Conservation (phyloP, 2,888 invertebrate genomes). For the Volucella inflata region DNA sequence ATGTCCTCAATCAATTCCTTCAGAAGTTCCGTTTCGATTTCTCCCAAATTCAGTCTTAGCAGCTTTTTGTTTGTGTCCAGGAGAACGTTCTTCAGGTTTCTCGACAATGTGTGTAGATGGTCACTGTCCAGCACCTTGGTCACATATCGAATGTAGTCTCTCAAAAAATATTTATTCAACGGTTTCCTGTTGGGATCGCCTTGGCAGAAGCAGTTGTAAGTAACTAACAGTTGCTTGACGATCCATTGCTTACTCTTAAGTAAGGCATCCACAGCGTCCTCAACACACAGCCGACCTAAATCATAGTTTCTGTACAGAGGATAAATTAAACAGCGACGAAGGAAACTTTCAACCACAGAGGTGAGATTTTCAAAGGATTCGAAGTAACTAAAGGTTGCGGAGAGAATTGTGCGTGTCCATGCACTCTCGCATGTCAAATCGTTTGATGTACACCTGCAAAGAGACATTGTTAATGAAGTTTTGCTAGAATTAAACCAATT, state of each 20-base stretch:
- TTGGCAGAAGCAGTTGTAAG: constrained; percentile 78
- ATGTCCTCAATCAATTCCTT: constrained; percentile 81
- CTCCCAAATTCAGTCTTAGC: constrained; percentile 79
- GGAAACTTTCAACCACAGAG: constrained; percentile 80
- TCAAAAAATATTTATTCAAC: constrained; percentile 80
- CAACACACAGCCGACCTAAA: constrained; percentile 79
- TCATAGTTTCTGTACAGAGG: constrained; percentile 82
- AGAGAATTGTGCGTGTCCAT: constrained; percentile 82
- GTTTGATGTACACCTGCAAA: constrained; percentile 79
- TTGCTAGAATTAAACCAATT: background rate
- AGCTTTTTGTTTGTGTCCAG: constrained; percentile 80
- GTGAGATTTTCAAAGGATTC: constrained; percentile 80
- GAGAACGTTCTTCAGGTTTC: constrained; percentile 81
- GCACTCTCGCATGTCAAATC: constrained; percentile 82
- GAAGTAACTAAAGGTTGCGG: constrained; percentile 80
- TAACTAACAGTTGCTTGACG: constrained; percentile 80
- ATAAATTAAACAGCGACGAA: constrained; percentile 81
- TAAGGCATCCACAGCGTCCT: constrained; percentile 81
- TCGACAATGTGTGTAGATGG: constrained; percentile 79
- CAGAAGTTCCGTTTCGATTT: constrained; percentile 81
- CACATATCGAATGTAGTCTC: constrained; percentile 81
- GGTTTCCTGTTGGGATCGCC: constrained; percentile 78
- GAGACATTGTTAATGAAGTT: background rate
- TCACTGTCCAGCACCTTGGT: constrained; percentile 70
- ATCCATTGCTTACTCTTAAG: constrained; percentile 80